These are phyloP conservation scores for Halotydeus destructor DNA, from an alignment of 1,140 invertebrate species.

Conservation along the genomic window DNA sequence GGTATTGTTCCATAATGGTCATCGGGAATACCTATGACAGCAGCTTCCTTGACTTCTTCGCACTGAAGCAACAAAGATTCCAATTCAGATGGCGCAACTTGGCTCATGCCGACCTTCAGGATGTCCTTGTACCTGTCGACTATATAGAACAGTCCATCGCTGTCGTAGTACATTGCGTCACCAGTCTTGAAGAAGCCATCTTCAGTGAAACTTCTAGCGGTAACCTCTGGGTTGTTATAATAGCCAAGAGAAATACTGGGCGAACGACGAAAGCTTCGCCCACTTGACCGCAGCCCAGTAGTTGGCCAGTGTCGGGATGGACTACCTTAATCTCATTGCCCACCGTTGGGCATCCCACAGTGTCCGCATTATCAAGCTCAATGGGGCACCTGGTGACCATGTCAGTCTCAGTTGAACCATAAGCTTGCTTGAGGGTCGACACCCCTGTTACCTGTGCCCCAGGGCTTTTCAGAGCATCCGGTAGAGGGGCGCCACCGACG, in stretches of 20 bases:
- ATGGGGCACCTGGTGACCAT: no score
- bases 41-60: constrained; percentile 48
- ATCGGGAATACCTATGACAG: constrained; percentile 57
- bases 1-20: constrained; percentile 47
- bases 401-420: no score
- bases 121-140: constrained; percentile 69
- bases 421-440: no score
- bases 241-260: neutral
- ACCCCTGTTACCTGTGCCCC: no score
- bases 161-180: constrained; percentile 36
- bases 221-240: neutral
- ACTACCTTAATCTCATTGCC: neutral
- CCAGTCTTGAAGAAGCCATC: constrained; percentile 9
- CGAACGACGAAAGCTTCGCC: neutral
- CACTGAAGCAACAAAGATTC: constrained; percentile 53
- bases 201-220: neutral
- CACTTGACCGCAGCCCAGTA: neutral
- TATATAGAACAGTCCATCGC: constrained; percentile 38
- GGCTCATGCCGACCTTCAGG: constrained; percentile 37
- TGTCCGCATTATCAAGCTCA: neutral
- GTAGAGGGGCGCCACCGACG: no score
- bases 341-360: neutral
- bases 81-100: constrained; percentile 71
- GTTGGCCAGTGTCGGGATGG: neutral
- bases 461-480: no score